Conservation (phyloP, 2,888 invertebrate genomes). For the Xestia ashworthii region DNA sequence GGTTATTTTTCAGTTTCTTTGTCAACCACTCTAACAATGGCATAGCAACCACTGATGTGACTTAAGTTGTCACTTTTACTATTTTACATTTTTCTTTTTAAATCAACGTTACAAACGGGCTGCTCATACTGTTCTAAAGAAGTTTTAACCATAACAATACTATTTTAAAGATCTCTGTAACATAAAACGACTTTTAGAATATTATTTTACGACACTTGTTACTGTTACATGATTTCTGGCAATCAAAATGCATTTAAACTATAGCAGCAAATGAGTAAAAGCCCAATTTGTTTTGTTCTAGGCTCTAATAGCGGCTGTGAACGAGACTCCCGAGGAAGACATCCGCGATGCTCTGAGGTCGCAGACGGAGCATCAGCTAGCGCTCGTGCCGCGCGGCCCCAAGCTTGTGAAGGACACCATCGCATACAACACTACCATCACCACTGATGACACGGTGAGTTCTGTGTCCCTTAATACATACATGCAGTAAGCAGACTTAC, state of each 20-base stretch:
- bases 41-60: conserved; percentile 12
- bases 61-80: background rate
- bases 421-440: conserved; percentile 95
- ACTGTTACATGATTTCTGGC: background rate
- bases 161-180: background rate
- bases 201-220: background rate
- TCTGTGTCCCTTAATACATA: background rate
- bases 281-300: conserved; percentile 84
- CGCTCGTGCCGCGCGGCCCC: conserved; percentile 93
- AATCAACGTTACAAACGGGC: background rate
- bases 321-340: conserved; percentile 90
- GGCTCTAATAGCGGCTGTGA: conserved; percentile 94
- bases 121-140: background rate
- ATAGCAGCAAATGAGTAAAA: background rate
- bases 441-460: conserved; percentile 94
- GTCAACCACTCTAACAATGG: conserved; percentile 23
- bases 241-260: background rate
- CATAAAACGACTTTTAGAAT: background rate
- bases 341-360: conserved; percentile 93
- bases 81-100: background rate
- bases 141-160: background rate
- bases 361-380: conserved; percentile 91
- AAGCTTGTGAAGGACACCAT: conserved; percentile 94
- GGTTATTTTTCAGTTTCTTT: conserved; percentile 2
- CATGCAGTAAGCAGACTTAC: no score